Percentiles rank a stretch among this genome's conserved stretches.
phyloP scores from a whole-genome alignment of 92 coral and sea anemone genomes.

The Epizoanthus scotinus region DNA sequence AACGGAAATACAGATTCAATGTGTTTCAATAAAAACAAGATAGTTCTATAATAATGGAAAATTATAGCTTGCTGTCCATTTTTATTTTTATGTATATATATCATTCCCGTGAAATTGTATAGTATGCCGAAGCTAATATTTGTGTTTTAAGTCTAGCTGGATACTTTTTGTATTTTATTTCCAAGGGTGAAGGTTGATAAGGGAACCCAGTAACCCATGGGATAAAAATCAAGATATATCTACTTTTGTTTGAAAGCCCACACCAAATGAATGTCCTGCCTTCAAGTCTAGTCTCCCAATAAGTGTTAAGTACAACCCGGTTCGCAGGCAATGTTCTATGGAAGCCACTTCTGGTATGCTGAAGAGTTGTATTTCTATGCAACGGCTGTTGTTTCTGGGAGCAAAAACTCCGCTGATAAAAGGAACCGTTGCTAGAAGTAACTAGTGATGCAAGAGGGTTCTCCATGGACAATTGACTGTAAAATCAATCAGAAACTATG shows the following conservation, averaged over 20 bases:
- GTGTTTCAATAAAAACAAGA: no score
- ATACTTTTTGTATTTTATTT: background rate
- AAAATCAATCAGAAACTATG: conserved; percentile 49
- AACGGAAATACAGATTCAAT: no score
- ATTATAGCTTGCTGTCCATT: no score
- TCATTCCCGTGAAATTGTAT: no score
- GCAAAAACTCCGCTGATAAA: conserved; percentile 35
- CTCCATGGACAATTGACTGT: conserved; percentile 46
- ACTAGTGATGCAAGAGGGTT: conserved; percentile 58
- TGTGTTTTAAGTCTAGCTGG: background rate
- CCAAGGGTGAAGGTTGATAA: background rate
- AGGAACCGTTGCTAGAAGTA: conserved; percentile 73
- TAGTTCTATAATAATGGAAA: no score
- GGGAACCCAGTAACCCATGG: background rate
- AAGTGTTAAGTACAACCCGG: conserved; percentile 39
- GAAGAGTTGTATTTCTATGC: conserved; percentile 74
- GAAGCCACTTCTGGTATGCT: conserved; percentile 73
- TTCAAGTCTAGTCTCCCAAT: conserved; percentile 18
- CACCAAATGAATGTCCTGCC: conserved; percentile 21
- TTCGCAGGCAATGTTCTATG: conserved; percentile 94
- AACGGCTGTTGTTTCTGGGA: conserved; percentile 64
- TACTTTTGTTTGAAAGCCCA: background rate
- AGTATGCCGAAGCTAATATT: no score
- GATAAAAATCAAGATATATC: background rate
- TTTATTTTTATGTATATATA: no score